These are phyloP conservation scores for Pterostichus madidus DNA, from an alignment of 2,888 invertebrate genomes.

Conservation along the genomic window DNA sequence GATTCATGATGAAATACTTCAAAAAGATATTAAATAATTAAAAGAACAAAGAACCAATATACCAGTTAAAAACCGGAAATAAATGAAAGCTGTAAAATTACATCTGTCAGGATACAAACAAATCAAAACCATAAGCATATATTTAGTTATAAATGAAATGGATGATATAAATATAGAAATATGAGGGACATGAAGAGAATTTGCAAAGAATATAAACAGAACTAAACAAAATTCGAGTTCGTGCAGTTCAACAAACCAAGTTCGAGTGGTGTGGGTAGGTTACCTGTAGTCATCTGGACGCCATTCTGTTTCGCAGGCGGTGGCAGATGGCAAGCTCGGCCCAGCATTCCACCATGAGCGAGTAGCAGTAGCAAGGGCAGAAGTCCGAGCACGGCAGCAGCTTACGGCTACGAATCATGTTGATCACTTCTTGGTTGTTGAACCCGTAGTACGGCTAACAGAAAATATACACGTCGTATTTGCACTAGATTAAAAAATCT, in stretches of 20 bases:
- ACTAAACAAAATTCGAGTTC: conserved; percentile 50
- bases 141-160: neutral
- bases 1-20: conserved; percentile 6
- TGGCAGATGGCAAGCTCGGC: conserved; percentile 93
- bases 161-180: neutral
- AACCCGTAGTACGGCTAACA: conserved; percentile 94
- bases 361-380: conserved; percentile 95
- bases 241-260: conserved; percentile 23
- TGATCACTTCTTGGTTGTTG: conserved; percentile 98
- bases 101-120: neutral
- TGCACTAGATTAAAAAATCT: no score
- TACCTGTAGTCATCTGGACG: conserved; percentile 64
- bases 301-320: conserved; percentile 84
- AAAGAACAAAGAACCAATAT: conserved; percentile 27
- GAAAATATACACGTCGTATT: conserved; percentile 68
- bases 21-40: conserved; percentile 10
- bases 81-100: conserved; percentile 16
- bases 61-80: conserved; percentile 43
- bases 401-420: conserved; percentile 96
- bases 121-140: conserved; percentile 2
- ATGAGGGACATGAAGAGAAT: conserved; percentile 16
- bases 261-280: neutral
- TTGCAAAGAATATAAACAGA: neutral
- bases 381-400: conserved; percentile 94
- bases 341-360: conserved; percentile 99